Evolutionary conservation across 2,888 invertebrate genomes (phyloP).

Genomic region (Phortica magna): DNA sequence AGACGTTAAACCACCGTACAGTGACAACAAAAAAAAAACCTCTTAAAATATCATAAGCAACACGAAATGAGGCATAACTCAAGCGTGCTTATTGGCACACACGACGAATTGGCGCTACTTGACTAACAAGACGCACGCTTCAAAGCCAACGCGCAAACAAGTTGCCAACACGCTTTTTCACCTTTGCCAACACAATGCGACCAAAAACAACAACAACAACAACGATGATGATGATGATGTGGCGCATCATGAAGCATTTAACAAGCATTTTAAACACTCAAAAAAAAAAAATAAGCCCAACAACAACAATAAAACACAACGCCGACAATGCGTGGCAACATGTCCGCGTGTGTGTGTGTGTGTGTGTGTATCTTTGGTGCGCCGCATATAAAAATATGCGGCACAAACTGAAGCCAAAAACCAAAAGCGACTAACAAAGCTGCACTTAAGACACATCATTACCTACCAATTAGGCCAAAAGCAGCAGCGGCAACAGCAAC

Average conservation of each 20-base stretch:
- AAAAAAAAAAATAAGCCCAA: conserved; percentile 43
- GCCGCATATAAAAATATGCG: conserved; percentile 14
- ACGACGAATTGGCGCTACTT: conserved; percentile 45
- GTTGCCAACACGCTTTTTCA: conserved; percentile 33
- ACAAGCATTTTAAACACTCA: conserved; percentile 49
- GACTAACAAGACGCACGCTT: conserved; percentile 62
- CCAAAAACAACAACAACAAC: conserved; percentile 30
- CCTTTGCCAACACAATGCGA: conserved; percentile 29
- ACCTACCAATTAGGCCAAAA: conserved; percentile 68
- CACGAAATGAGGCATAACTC: conserved; percentile 24
- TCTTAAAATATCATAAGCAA: conserved; percentile 11
- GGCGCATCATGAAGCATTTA: conserved; percentile 35
- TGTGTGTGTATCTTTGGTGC: neutral
- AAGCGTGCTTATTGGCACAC: neutral
- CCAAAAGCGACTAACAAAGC: conserved; percentile 64
- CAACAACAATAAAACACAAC: conserved; percentile 54
- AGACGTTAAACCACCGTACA: conserved; percentile 43
- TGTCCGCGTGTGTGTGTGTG: neutral
- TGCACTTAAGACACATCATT: conserved; percentile 70
- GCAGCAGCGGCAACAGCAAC: conserved; percentile 43
- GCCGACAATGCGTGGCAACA: conserved; percentile 57
- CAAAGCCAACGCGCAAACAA: conserved; percentile 50
- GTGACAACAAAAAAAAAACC: conserved; percentile 5
- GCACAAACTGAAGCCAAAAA: conserved; percentile 14
- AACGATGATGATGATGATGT: conserved; percentile 17